Percentiles rank a stretch among this genome's conserved stretches.
Evolutionary conservation across 2,888 invertebrate genomes (phyloP).

Genomic region (Chesias legatella): DNA sequence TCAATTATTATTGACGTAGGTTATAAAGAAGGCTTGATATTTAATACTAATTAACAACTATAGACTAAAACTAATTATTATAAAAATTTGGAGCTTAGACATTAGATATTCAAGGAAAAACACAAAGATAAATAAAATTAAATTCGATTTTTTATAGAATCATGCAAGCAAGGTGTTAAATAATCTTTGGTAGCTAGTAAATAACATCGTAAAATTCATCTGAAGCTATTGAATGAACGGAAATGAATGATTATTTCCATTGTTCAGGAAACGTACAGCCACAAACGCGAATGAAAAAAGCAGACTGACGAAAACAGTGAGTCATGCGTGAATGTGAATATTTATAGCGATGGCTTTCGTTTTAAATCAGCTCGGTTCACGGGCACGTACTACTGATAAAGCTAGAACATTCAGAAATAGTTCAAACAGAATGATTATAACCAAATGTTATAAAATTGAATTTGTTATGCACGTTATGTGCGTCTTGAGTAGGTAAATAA

Average conservation of each 20-base stretch:
- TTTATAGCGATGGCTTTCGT: conserved; percentile 48
- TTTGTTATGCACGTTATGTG: too few species aligned
- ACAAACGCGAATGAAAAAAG: conserved; percentile 21
- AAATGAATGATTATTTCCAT: conserved; percentile 12
- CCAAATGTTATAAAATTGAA: too few species aligned
- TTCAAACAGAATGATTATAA: conserved; percentile 13
- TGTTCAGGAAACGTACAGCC: conserved; percentile 16
- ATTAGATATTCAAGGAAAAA: too few species aligned
- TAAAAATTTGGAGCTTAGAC: too few species aligned
- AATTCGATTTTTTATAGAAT: too few species aligned
- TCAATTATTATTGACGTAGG: too few species aligned
- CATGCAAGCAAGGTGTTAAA: conserved; percentile 5
- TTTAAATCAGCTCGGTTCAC: conserved; percentile 51
- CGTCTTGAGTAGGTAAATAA: too few species aligned
- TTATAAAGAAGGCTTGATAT: too few species aligned
- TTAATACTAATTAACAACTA: too few species aligned
- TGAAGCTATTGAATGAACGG: too few species aligned
- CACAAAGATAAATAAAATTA: too few species aligned
- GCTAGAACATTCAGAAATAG: conserved; percentile 14
- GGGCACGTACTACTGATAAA: conserved; percentile 36
- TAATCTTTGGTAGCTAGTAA: conserved; percentile 9
- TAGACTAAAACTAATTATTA: too few species aligned
- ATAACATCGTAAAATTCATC: conserved; percentile 2
- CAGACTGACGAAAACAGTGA: conserved; percentile 30
- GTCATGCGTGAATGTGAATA: conserved; percentile 41